Conservation (phyloP, 2,888 invertebrate species). For the Microctonus brassicae region DNA sequence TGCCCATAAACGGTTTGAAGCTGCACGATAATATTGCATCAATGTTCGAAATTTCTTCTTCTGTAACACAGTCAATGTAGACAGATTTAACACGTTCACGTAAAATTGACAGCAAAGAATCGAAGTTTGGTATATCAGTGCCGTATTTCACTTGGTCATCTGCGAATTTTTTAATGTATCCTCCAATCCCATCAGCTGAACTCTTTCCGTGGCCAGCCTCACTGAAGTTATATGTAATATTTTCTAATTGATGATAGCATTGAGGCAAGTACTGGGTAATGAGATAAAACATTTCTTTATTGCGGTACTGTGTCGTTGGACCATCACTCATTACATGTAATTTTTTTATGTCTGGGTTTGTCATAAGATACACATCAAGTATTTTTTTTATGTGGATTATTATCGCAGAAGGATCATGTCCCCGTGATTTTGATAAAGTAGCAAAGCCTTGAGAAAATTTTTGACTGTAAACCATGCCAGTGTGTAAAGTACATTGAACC, state of each 20-base stretch:
- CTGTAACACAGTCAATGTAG: conserved; percentile 25
- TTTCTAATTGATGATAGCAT: conserved; percentile 30
- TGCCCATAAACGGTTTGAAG: conserved; percentile 30
- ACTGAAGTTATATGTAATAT: conserved; percentile 38
- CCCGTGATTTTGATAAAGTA: conserved; percentile 37
- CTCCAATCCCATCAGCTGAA: conserved; percentile 40
- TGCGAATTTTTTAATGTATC: conserved; percentile 32
- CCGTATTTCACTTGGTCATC: conserved; percentile 41
- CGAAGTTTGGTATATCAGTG: conserved; percentile 34
- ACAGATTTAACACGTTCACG: conserved; percentile 31
- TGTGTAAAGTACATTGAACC: conserved; percentile 36
- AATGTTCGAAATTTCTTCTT: conserved; percentile 24
- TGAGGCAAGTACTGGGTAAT: conserved; percentile 36
- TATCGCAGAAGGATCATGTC: conserved; percentile 40
- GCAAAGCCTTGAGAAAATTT: conserved; percentile 38
- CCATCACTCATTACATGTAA: conserved; percentile 40
- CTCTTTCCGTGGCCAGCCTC: conserved; percentile 39
- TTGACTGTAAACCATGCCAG: conserved; percentile 37
- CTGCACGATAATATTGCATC: conserved; percentile 26
- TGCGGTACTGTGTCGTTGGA: conserved; percentile 39
- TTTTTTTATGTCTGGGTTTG: conserved; percentile 30
- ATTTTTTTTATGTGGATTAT: conserved; percentile 35
- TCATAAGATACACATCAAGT: conserved; percentile 27
- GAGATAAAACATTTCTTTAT: conserved; percentile 38
- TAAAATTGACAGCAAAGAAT: conserved; percentile 29